These are phyloP conservation scores for Cosmopolites sordidus DNA, from an alignment of 2,888 invertebrate genomes.

Conservation along the genomic window DNA sequence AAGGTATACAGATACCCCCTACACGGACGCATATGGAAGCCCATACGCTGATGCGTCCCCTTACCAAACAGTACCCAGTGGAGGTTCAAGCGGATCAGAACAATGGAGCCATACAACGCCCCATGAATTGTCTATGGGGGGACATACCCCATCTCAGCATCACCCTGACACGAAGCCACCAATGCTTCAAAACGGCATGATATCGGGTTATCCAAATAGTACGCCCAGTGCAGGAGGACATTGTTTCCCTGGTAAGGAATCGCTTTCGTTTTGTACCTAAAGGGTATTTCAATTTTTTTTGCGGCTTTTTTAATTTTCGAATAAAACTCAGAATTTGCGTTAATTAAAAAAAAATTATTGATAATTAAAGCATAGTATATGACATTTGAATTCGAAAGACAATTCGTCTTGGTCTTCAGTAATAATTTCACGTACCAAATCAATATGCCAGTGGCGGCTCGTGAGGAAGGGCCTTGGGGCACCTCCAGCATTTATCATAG, in stretches of 20 bases:
- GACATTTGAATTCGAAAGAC: too few species aligned
- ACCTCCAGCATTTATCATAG: too few species aligned
- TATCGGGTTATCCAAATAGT: conserved; percentile 52
- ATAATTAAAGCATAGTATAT: too few species aligned
- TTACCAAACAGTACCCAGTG: conserved; percentile 65
- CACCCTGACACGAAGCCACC: conserved; percentile 47
- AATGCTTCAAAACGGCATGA: conserved; percentile 58
- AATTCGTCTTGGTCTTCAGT: too few species aligned
- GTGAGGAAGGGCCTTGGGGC: too few species aligned
- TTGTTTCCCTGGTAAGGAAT: not conserved
- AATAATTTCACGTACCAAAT: too few species aligned
- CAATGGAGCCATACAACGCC: conserved; percentile 53
- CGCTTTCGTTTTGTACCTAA: too few species aligned
- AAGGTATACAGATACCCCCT: conserved; percentile 52
- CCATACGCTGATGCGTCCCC: conserved; percentile 49
- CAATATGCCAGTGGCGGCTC: too few species aligned
- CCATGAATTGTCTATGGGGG: conserved; percentile 49
- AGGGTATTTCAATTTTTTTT: too few species aligned
- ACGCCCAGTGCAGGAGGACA: conserved; percentile 47
- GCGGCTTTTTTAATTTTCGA: too few species aligned
- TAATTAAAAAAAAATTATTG: too few species aligned
- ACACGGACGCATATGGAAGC: conserved; percentile 59
- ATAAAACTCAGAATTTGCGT: too few species aligned
- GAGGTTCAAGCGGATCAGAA: conserved; percentile 45
- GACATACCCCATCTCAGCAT: conserved; percentile 39